These are phyloP conservation scores for Hemibagrus guttatus DNA, from an alignment of 2,797 vertebrate species.

Conservation along the genomic window DNA sequence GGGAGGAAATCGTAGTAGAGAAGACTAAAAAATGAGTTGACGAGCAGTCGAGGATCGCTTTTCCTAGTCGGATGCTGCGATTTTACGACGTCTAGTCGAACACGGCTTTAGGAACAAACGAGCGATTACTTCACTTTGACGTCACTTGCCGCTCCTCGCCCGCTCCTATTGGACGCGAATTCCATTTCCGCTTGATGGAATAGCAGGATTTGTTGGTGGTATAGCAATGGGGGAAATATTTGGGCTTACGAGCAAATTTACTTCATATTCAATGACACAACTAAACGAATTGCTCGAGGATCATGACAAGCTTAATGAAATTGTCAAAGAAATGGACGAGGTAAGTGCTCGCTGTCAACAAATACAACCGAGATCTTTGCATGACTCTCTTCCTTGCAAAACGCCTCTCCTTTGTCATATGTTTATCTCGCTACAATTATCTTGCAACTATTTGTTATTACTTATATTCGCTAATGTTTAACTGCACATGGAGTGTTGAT, in stretches of 20 bases:
- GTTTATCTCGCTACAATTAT: not conserved
- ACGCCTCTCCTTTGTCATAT: constrained; percentile 20
- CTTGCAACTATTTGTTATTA: not conserved
- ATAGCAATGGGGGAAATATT: constrained; percentile 69
- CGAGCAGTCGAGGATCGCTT: not conserved
- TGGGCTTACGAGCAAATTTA: constrained; percentile 75
- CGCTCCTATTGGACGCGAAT: constrained; percentile 15
- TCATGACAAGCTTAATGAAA: constrained; percentile 83
- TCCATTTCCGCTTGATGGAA: constrained; percentile 29
- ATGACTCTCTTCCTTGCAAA: not conserved
- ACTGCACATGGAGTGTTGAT: not conserved
- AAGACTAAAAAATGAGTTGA: not conserved
- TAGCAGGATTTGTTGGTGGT: not conserved
- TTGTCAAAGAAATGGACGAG: constrained; percentile 91
- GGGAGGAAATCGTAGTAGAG: not conserved
- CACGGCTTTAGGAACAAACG: not conserved
- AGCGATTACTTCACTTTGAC: not conserved
- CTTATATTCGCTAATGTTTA: not conserved
- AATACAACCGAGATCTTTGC: not conserved
- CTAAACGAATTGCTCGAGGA: constrained; percentile 91
- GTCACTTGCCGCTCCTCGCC: not conserved
- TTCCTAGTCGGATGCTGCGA: not conserved
- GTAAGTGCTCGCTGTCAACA: constrained; percentile 65
- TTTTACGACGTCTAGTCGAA: not conserved
- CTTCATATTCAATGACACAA: constrained; percentile 80